phyloP scores from a whole-genome alignment of 2,797 vertebrate species.

The Lophotriccus pileatus region DNA sequence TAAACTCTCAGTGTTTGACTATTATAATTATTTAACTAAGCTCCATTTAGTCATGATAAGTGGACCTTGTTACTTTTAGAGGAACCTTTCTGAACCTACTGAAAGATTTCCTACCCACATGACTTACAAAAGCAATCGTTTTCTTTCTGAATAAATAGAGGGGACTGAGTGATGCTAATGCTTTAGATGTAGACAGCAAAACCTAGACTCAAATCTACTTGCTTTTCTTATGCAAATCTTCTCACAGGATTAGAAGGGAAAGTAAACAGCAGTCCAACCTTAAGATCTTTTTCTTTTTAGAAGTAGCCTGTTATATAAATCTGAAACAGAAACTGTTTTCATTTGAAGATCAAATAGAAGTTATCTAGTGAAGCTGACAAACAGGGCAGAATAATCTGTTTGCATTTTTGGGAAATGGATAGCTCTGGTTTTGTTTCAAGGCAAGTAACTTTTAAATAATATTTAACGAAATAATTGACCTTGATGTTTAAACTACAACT shows the following conservation, averaged over 20 bases:
- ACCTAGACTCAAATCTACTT: conserved; percentile 10
- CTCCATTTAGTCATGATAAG: background rate
- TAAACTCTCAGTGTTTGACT: background rate
- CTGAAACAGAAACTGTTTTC: conserved; percentile 70
- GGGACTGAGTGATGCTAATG: conserved; percentile 11
- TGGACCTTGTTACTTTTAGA: background rate
- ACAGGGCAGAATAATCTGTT: conserved; percentile 44
- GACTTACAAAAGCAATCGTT: conserved; percentile 15
- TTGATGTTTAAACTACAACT: conserved; percentile 62
- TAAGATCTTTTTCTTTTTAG: conserved; percentile 50
- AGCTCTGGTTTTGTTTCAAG: conserved; percentile 64
- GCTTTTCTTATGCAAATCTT: conserved; percentile 67
- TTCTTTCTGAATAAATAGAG: conserved; percentile 51
- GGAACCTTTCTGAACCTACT: conserved; percentile 3
- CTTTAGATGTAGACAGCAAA: conserved; percentile 45
- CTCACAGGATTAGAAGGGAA: conserved; percentile 45
- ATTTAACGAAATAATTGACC: conserved; percentile 60
- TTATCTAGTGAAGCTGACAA: conserved; percentile 53
- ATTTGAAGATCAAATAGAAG: conserved; percentile 62
- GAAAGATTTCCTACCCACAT: conserved; percentile 48
- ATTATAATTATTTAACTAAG: background rate
- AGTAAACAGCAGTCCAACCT: conserved; percentile 51
- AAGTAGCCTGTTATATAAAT: conserved; percentile 58
- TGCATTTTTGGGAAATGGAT: conserved; percentile 48
- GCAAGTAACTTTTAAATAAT: conserved; percentile 56